Conservation (phyloP, 2,113 vertebrate genomes). For the Hemicordylus capensis region DNA sequence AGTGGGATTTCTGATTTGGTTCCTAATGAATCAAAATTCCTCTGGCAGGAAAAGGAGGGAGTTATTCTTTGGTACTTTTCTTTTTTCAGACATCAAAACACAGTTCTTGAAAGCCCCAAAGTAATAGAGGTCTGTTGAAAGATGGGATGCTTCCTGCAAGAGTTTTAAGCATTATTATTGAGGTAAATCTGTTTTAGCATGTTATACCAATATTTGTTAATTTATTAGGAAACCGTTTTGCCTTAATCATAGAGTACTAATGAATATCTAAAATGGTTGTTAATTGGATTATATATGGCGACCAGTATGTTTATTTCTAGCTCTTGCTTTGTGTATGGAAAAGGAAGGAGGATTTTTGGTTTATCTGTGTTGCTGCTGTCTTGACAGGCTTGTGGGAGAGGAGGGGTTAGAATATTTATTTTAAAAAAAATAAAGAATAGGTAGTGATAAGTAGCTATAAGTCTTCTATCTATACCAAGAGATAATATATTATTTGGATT, state of each 20-base stretch:
- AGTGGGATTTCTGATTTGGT: constrained; percentile 67
- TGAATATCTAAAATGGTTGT: background rate
- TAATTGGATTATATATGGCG: background rate
- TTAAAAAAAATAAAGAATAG: too few relatives aligned
- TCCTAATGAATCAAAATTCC: constrained; percentile 55
- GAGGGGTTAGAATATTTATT: too few relatives aligned
- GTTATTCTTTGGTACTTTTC: constrained; percentile 21
- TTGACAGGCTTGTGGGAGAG: too few relatives aligned
- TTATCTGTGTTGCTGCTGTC: background rate
- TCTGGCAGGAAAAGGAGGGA: background rate
- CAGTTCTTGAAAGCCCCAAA: background rate
- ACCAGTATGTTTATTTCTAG: background rate
- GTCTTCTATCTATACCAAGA: background rate
- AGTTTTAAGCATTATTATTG: background rate
- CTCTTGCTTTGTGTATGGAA: background rate
- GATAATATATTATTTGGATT: background rate
- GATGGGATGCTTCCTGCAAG: background rate
- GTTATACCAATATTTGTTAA: background rate
- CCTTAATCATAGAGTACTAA: too few relatives aligned
- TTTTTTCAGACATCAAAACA: background rate
- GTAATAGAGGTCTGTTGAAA: background rate
- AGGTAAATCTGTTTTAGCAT: background rate
- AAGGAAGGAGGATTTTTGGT: background rate
- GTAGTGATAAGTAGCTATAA: background rate
- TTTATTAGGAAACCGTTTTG: background rate